These are phyloP conservation scores for Masnerella sp. DNA, from an alignment of 2,888 invertebrate species.

Conservation along the genomic window DNA sequence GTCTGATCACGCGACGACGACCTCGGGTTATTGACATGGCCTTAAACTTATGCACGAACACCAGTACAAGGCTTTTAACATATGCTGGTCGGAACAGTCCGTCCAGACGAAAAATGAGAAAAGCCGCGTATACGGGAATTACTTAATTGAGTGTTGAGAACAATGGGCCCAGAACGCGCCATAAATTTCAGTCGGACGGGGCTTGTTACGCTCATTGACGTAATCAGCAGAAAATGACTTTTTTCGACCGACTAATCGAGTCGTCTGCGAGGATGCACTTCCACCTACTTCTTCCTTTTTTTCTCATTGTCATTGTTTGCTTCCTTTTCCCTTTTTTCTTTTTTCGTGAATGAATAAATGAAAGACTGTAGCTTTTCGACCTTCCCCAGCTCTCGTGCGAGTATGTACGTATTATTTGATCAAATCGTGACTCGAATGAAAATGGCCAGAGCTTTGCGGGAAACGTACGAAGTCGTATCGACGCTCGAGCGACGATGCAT, in stretches of 20 bases:
- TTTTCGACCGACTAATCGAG: conserved; percentile 18
- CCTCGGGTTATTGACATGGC: conserved; percentile 72
- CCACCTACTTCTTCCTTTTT: not conserved
- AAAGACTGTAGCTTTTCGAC: conserved; percentile 2
- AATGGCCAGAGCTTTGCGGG: conserved; percentile 36
- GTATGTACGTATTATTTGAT: conserved; percentile 47
- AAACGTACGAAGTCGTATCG: conserved; percentile 32
- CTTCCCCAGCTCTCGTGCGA: conserved; percentile 22
- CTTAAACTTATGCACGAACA: conserved; percentile 53
- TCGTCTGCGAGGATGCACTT: not conserved
- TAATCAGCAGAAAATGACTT: conserved; percentile 28
- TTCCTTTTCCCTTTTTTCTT: not conserved
- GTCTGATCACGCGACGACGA: conserved; percentile 71
- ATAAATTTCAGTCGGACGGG: conserved; percentile 34
- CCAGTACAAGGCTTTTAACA: conserved; percentile 25
- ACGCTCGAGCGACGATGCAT: conserved; percentile 37
- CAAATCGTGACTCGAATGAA: conserved; percentile 47
- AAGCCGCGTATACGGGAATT: conserved; percentile 45
- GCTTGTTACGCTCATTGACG: conserved; percentile 45
- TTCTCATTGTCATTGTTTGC: too few relatives aligned
- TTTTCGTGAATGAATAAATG: conserved; percentile 10
- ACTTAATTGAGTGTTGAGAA: conserved; percentile 45
- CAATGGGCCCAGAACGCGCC: conserved; percentile 34
- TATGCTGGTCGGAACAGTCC: conserved; percentile 52
- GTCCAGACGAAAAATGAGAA: conserved; percentile 50